Base-by-base conservation (phyloP, 2,113 vertebrate genomes). In the Anolis carolinensis region DNA sequence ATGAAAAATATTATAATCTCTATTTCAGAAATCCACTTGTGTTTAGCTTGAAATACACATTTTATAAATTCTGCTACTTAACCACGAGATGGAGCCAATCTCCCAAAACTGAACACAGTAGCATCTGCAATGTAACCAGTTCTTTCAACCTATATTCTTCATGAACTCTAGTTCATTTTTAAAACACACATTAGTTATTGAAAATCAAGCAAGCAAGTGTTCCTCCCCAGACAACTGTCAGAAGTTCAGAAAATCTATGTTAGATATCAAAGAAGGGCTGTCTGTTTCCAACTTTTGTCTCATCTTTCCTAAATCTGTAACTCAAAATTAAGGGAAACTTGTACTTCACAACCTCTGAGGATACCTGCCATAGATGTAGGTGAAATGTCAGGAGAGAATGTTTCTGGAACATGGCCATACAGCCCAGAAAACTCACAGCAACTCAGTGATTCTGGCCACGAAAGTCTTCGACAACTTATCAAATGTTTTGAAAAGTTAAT, bases 1-100 rank as follows among this genome's bases (percentile, higher is more conserved):
- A 52, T 52, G 11, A 52, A 52, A 52, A 11, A 7, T 52, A 52
- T 52, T 52, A 52, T 52, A 52, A 59, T 78, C n/a, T n/a, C n/a
- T n/a, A n/a, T n/a, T n/a, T n/a, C n/a, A n/a, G n/a, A n/a, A n/a
- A n/a, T n/a, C 39, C 39, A 44, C 39, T 44, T 44, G 39, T 44
- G 39, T 81, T 94, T 86, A 9, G 72, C 89, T 11, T 89, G 74
- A 88, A 83, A 87, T 83, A 27, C 8, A 23, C 86, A n/a, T 48
- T 6, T 27, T 71, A 88, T 34, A 55, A 65, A 9, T 90, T 83
- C 91, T 91, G 81, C 71, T 89, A 79, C 0, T 89, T 88, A 92
- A 91, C 94, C 96, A 94, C 96, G 96, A 97, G 96, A 93, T 96
- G 96, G 96, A 96, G 95, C 96, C 92, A 86, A 90, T 89, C 79